Percentiles rank a stretch among this genome's conserved stretches.
Evolutionary conservation across 2,888 invertebrate genomes (phyloP).

Genomic region (Trilocha varians): DNA sequence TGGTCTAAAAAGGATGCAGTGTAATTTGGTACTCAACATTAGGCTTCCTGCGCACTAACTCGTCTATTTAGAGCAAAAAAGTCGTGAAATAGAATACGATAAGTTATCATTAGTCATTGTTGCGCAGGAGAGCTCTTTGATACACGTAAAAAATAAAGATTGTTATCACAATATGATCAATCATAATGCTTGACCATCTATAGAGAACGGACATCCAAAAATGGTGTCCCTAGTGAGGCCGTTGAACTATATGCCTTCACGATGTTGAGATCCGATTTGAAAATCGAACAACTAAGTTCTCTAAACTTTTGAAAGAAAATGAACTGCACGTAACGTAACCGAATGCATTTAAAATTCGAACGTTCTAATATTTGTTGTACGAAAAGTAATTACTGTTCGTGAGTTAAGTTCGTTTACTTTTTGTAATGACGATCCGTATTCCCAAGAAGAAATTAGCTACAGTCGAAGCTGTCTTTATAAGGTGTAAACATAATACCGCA

Average conservation of each 20-base stretch:
- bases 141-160: constrained; percentile 1
- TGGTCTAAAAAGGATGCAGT: too few relatives aligned
- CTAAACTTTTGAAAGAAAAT: too few relatives aligned
- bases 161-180: constrained; percentile 4
- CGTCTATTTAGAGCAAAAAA: too few relatives aligned
- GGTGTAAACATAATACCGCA: constrained; percentile 13
- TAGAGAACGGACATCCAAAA: constrained; percentile 7
- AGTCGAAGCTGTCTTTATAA: constrained; percentile 14
- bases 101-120: constrained; percentile 1
- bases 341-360: not conserved
- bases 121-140: not conserved
- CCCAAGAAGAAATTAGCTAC: constrained; percentile 20
- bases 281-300: too few relatives aligned
- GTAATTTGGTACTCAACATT: too few relatives aligned
- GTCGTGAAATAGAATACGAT: too few relatives aligned
- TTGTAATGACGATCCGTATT: constrained; percentile 11
- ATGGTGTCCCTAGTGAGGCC: constrained; percentile 11
- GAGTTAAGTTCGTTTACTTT: not conserved
- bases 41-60: too few relatives aligned
- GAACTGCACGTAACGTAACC: too few relatives aligned
- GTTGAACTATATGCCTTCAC: constrained; percentile 9
- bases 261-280: not conserved
- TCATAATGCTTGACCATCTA: constrained; percentile 6
- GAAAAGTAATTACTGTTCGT: not conserved
- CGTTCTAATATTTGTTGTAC: not conserved